Evolutionary conservation across 2,797 vertebrate species (phyloP).

Genomic region (Perodicticus potto): DNA sequence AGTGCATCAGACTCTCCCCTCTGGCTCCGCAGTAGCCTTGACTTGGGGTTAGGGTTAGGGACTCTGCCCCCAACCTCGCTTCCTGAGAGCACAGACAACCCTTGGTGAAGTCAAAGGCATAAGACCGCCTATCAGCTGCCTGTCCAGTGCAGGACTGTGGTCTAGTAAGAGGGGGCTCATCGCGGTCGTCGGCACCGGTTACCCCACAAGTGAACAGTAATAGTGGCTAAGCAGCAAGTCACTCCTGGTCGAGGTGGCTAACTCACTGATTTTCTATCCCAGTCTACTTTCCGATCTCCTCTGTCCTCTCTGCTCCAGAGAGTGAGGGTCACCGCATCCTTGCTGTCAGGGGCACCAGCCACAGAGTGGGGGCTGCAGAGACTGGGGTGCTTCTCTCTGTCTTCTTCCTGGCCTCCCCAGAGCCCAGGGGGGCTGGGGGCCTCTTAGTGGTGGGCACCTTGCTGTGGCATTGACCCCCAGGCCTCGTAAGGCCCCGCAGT

Average conservation of each 20-base stretch:
- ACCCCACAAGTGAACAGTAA: fast-evolving
- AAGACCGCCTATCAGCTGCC: too few species aligned
- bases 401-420: too few species aligned
- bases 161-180: too few species aligned
- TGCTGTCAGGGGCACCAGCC: neutral
- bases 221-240: neutral
- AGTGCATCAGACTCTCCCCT: neutral
- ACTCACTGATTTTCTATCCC: neutral
- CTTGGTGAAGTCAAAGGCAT: neutral
- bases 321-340: neutral
- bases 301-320: neutral
- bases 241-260: neutral
- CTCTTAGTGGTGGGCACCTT: neutral
- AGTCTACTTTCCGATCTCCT: too few species aligned
- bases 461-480: too few species aligned
- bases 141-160: too few species aligned
- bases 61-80: neutral
- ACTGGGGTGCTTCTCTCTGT: neutral
- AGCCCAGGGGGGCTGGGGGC: neutral
- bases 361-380: neutral
- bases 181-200: fast-evolving
- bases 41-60: too few species aligned
- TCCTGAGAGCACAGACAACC: neutral
- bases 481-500: neutral
- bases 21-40: neutral